These are phyloP conservation scores for Scomber colias DNA, from an alignment of 2,113 vertebrate genomes.

Conservation along the genomic window DNA sequence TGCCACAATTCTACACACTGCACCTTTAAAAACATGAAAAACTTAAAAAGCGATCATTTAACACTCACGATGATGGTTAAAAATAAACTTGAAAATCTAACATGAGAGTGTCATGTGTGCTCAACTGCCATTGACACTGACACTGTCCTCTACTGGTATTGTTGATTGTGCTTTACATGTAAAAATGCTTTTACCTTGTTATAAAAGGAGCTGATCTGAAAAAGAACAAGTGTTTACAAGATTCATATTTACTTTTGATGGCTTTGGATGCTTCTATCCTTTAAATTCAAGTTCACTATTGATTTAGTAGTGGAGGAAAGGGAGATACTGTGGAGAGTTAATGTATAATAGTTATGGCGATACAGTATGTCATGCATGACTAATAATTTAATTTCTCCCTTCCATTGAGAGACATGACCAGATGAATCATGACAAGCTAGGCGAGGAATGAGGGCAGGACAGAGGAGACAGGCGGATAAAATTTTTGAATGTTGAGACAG, in stretches of 20 bases:
- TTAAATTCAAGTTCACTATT: slow-evolving; percentile 23
- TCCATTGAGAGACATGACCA: slow-evolving; percentile 30
- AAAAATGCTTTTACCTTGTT: neutral
- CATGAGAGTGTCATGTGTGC: neutral
- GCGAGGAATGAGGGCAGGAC: slow-evolving; percentile 9
- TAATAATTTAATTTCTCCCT: slow-evolving; percentile 59
- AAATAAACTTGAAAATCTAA: slow-evolving; percentile 4
- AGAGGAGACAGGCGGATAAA: slow-evolving; percentile 17
- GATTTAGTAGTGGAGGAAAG: slow-evolving; percentile 9
- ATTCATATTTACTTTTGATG: neutral
- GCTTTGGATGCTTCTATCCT: slow-evolving; percentile 23
- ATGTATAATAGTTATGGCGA: slow-evolving; percentile 33
- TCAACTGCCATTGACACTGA: slow-evolving; percentile 35
- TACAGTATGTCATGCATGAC: slow-evolving; percentile 48
- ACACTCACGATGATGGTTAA: neutral
- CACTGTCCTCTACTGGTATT: slow-evolving; percentile 8
- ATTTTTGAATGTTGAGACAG: slow-evolving; percentile 22
- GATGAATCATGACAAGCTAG: slow-evolving; percentile 55
- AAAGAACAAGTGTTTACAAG: neutral
- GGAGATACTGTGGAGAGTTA: slow-evolving; percentile 4
- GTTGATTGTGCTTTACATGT: slow-evolving; percentile 1
- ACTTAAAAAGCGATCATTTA: slow-evolving; percentile 11
- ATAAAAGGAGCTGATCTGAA: neutral
- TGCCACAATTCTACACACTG: no score
- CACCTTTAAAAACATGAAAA: slow-evolving; percentile 28